Evolutionary conservation across 1,140 invertebrate genomes (phyloP), one percentile per base, ranked within the genome.

Genomic region (Panonychus citri): DNA sequence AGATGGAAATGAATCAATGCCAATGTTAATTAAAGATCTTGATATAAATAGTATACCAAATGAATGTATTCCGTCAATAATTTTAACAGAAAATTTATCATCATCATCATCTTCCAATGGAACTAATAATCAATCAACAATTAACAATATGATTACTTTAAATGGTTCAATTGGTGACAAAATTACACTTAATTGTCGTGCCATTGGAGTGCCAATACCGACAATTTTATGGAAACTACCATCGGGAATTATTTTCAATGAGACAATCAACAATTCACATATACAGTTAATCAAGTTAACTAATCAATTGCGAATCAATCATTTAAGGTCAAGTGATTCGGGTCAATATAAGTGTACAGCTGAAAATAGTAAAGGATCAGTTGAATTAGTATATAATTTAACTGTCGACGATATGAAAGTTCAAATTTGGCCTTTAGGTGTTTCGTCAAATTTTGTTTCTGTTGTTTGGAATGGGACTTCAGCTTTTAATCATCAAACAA

Each of bases 381-480:
- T 56, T n/a, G 39, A 48, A 1, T 30, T 46, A 10, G 37, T 63
- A 1, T 65, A 65, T 3, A 37, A 54, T 1, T 64, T 71, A 2
- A 60, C 62, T 53, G 34, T 72, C 64, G 62, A 69, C 62, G 60
- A 64, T 67, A 69, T 69, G 28, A 66, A 70, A 34, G 64, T 73
- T 8, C 61, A 67, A 24, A 59, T 74, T 15, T 63, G 69, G 57
- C 62, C 67, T 4, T 60, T 65, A 3, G 61, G 61, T 10, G 62
- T 69, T 3, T 62, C 70, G 3, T 65, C 67, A 39, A 70, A 68
- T 52, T 71, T 67, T 57, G 67, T 74, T 25, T 71, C 71, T 1
- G 63, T 74, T 17, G 65, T 70, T 3, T 72, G 69, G 69, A 71
- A 69, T 48, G 73, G 72, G 8, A 71, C 68, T 21, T 69, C 67